phyloP scores from a whole-genome alignment of 1,140 invertebrate species.

The Acromyrmex charruanus region DNA sequence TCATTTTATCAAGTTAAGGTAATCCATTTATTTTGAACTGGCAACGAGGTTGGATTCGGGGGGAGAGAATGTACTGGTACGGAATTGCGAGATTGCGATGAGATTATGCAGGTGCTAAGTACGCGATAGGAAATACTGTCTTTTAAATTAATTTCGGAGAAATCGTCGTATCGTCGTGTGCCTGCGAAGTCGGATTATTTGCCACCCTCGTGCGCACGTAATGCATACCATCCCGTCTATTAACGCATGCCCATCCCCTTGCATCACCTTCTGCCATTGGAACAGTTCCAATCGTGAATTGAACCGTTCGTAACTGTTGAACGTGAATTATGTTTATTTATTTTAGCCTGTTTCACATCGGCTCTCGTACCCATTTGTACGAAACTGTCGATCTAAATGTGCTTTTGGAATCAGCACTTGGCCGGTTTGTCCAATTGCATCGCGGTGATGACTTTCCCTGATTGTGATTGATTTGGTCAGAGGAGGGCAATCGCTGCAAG shows the following conservation, averaged over 20 bases:
- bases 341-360: constrained; percentile 64
- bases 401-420: constrained; percentile 65
- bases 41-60: constrained; percentile 28
- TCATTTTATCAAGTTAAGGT: constrained; percentile 72
- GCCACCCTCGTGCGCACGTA: constrained; percentile 58
- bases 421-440: constrained; percentile 27
- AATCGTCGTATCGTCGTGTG: constrained; percentile 28
- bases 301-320: constrained; percentile 82
- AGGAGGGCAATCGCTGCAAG: background rate
- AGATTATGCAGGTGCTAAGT: constrained; percentile 75
- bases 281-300: constrained; percentile 81
- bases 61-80: constrained; percentile 19
- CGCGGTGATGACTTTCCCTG: constrained; percentile 64
- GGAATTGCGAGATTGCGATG: constrained; percentile 45
- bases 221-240: constrained; percentile 35
- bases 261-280: constrained; percentile 72
- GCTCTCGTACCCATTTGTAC: constrained; percentile 52
- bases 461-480: constrained; percentile 65
- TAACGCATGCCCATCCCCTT: constrained; percentile 12
- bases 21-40: constrained; percentile 74
- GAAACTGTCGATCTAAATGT: constrained; percentile 65
- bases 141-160: constrained; percentile 78
- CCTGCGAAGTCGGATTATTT: constrained; percentile 65
- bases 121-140: constrained; percentile 69
- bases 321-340: constrained; percentile 82